A percentile compares a stretch with the other conserved stretches of the same genome.
phyloP scores from a whole-genome alignment of 1,140 invertebrate genomes.

The Papilio aristodemus region DNA sequence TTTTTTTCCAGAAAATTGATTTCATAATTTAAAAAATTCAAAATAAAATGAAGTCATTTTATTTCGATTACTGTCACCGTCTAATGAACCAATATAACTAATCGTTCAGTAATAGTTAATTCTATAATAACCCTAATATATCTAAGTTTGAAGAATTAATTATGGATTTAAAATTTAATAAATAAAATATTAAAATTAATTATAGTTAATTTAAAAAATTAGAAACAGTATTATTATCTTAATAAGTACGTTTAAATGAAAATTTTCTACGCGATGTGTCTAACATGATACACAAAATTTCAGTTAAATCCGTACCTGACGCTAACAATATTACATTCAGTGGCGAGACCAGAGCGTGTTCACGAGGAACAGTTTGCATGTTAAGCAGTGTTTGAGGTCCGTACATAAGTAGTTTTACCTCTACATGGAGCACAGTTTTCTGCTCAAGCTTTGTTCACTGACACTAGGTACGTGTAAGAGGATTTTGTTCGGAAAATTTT shows the following conservation, averaged over 20 bases:
- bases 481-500: constrained; percentile 12
- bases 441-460: not conserved
- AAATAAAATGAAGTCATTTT: too few species aligned
- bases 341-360: constrained; percentile 1
- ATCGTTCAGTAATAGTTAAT: too few species aligned
- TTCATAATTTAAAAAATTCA: too few species aligned
- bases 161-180: not conserved
- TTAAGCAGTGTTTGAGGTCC: constrained; percentile 21
- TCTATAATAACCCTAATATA: too few species aligned
- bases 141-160: too few species aligned
- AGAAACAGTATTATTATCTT: not conserved
- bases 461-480: not conserved
- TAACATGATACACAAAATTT: constrained; percentile 19
- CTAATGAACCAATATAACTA: too few species aligned
- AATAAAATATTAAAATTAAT: too few species aligned
- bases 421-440: not conserved
- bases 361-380: constrained; percentile 6
- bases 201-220: not conserved
- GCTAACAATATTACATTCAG: constrained; percentile 22
- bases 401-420: constrained; percentile 16
- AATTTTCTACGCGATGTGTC: not conserved
- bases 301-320: constrained; percentile 16
- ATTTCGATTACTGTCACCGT: too few species aligned
- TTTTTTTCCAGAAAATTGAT: too few species aligned
- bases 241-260: not conserved